Conservation (phyloP, 2,113 vertebrate genomes). For the Prinia subflava region DNA sequence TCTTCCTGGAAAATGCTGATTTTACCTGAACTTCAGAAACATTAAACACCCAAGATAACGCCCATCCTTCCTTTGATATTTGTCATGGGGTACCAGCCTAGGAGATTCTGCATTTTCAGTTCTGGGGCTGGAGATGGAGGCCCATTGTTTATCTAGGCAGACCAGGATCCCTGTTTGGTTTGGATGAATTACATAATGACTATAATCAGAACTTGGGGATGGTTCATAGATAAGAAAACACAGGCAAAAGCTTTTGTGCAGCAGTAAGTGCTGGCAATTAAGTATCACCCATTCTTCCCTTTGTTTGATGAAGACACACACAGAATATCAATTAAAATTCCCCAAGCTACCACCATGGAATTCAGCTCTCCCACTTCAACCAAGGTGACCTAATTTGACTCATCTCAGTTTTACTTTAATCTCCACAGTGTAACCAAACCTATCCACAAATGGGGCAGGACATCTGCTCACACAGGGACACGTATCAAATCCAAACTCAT, state of each 20-base stretch:
- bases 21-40: not conserved
- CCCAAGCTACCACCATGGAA: not conserved
- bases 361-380: not conserved
- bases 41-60: not conserved
- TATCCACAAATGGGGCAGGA: accelerated
- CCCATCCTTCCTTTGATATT: not conserved
- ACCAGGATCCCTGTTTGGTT: not conserved
- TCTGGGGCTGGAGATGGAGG: not conserved
- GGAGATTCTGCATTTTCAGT: not conserved
- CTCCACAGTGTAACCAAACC: not conserved
- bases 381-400: not conserved
- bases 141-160: not conserved
- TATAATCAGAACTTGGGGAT: not conserved
- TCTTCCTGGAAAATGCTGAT: not conserved
- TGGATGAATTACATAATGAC: constrained; percentile 16
- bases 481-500: accelerated
- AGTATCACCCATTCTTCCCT: not conserved
- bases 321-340: not conserved
- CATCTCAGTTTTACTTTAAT: not conserved
- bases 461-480: accelerated
- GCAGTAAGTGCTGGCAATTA: not conserved
- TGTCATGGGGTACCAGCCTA: not conserved
- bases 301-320: not conserved
- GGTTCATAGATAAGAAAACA: not conserved
- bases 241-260: not conserved